A percentile compares a stretch with the other conserved stretches of the same genome.
Conservation (phyloP, 2,797 vertebrate species). For the Channallabes apus region DNA sequence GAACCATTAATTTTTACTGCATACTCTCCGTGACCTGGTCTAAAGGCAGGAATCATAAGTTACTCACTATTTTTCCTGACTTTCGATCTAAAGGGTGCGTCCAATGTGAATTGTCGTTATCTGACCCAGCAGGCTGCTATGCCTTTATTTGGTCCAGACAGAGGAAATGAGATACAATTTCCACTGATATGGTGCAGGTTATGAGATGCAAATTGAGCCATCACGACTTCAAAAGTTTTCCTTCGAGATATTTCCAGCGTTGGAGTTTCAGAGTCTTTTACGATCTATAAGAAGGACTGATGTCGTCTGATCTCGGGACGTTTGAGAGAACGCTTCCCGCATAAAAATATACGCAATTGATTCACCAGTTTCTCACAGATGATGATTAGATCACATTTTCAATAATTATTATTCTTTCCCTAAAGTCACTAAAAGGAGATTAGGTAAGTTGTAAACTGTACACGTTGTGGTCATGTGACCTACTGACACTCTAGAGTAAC, state of each 20-base stretch:
- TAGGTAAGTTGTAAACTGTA: too few species aligned
- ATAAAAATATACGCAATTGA: background rate
- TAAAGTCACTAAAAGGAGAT: too few species aligned
- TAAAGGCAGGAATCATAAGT: slow-evolving; percentile 25
- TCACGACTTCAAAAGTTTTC: background rate
- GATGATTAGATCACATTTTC: too few species aligned
- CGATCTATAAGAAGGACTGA: background rate
- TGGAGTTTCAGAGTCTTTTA: background rate
- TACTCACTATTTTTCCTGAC: slow-evolving; percentile 30
- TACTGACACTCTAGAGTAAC: too few species aligned
- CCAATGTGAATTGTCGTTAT: background rate
- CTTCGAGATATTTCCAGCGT: background rate
- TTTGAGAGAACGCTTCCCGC: background rate
- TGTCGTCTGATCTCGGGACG: background rate
- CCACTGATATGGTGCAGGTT: background rate
- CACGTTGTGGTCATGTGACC: too few species aligned
- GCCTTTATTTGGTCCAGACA: background rate
- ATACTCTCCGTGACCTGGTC: background rate
- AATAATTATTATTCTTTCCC: too few species aligned
- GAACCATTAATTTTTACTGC: background rate
- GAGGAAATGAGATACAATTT: slow-evolving; percentile 12
- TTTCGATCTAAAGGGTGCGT: background rate
- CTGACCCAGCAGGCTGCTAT: background rate
- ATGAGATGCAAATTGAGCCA: background rate
- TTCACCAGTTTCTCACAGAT: background rate